Percentiles rank a stretch among this genome's conserved stretches.
Evolutionary conservation across 2,888 invertebrate genomes (phyloP).

Genomic region (Dicycla oo): DNA sequence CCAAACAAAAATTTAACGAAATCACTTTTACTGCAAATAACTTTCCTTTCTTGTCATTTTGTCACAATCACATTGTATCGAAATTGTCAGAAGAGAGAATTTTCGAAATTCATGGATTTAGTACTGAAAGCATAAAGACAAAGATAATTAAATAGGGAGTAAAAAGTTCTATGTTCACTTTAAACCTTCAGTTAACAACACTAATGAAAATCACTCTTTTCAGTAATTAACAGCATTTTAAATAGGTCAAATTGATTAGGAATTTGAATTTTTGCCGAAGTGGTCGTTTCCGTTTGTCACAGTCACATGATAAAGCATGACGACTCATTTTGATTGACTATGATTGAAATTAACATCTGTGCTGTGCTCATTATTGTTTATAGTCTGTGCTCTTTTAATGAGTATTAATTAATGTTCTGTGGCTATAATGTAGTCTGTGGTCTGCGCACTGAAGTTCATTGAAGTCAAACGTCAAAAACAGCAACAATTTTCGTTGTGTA

Average conservation of each 20-base stretch:
- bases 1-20: conserved; percentile 4
- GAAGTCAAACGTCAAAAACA: conserved; percentile 64
- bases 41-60: background rate
- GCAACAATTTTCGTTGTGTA: conserved; percentile 70
- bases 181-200: background rate
- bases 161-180: background rate
- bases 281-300: conserved; percentile 24
- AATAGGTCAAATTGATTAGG: background rate
- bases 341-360: conserved; percentile 13
- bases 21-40: background rate
- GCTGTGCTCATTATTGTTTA: conserved; percentile 21
- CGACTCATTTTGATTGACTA: conserved; percentile 5
- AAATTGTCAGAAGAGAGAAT: background rate
- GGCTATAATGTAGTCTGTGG: too few relatives aligned
- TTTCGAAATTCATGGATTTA: background rate
- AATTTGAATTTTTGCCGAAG: background rate
- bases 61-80: background rate
- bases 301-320: conserved; percentile 6
- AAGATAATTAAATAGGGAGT: too few relatives aligned
- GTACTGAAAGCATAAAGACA: background rate
- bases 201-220: background rate
- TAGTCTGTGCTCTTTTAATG: background rate
- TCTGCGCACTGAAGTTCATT: background rate
- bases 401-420: too few relatives aligned
- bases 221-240: background rate